Percentiles rank a stretch among this genome's conserved stretches.
Conservation (phyloP, 2,888 invertebrate species). For the Drosophila merina region DNA sequence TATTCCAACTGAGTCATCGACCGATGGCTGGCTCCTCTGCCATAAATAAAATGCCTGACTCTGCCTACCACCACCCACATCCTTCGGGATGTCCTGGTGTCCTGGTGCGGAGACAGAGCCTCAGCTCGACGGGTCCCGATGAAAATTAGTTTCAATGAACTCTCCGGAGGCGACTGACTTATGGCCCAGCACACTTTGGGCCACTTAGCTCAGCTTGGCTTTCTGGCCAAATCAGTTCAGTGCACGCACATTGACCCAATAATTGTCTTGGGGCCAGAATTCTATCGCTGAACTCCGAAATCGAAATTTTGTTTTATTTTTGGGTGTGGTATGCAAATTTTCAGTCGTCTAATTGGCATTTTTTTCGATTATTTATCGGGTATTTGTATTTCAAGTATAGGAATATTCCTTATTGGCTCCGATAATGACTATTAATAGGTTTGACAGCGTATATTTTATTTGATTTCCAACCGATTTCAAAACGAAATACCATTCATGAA, state of each 20-base stretch:
- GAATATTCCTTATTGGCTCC: no score
- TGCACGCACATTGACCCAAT: conserved; percentile 69
- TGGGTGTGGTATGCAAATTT: conserved; percentile 6
- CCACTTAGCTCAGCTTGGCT: conserved; percentile 10
- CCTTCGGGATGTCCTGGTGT: neutral
- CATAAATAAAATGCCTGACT: conserved; percentile 43
- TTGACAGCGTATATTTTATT: no score
- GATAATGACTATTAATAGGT: no score
- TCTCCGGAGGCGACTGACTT: conserved; percentile 46
- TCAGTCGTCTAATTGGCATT: neutral
- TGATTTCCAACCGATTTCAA: no score
- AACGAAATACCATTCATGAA: no score
- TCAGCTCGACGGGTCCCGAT: conserved; percentile 9
- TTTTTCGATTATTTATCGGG: neutral
- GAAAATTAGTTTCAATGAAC: conserved; percentile 52
- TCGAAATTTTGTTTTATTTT: conserved; percentile 2
- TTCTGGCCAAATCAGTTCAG: conserved; percentile 52
- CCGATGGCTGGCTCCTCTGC: conserved; percentile 33
- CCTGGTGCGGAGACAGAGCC: conserved; percentile 5
- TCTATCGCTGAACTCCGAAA: neutral
- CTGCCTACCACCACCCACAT: conserved; percentile 8
- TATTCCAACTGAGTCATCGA: conserved; percentile 68
- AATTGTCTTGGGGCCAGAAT: conserved; percentile 46
- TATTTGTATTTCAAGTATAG: neutral
- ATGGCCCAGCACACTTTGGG: conserved; percentile 58